phyloP scores from a whole-genome alignment of 2,888 invertebrate genomes.

The Eupithecia insigniata region DNA sequence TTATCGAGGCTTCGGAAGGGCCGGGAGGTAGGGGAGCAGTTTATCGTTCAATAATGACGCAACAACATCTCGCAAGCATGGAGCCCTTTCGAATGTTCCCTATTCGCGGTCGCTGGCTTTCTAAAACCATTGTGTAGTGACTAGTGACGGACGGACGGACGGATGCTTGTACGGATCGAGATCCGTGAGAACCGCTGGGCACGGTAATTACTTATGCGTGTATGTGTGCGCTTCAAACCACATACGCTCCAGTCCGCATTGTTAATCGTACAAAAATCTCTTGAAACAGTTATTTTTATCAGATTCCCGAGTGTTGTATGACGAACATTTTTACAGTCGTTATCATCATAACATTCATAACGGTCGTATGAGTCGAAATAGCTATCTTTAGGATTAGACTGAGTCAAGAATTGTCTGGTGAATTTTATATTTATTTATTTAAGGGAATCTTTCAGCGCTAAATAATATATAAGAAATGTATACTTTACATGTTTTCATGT shows the following conservation, averaged over 20 bases:
- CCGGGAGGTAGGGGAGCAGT: slow-evolving; percentile 52
- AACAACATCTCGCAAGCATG: slow-evolving; percentile 74
- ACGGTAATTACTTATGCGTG: slow-evolving; percentile 60
- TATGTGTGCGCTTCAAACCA: slow-evolving; percentile 45
- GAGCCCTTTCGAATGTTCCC: slow-evolving; percentile 78
- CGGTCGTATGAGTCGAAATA: slow-evolving; percentile 9
- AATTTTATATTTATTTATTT: neutral
- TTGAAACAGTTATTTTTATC: slow-evolving; percentile 34
- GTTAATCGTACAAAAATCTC: slow-evolving; percentile 26
- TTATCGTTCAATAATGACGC: slow-evolving; percentile 74
- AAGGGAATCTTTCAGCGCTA: neutral
- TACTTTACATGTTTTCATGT: no score
- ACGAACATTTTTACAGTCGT: slow-evolving; percentile 14
- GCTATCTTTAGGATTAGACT: slow-evolving; percentile 16
- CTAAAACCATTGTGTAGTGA: slow-evolving; percentile 76
- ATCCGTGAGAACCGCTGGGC: slow-evolving; percentile 73
- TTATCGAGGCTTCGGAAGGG: slow-evolving; percentile 48
- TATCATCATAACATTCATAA: slow-evolving; percentile 16
- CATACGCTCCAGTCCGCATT: slow-evolving; percentile 23
- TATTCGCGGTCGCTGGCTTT: slow-evolving; percentile 81
- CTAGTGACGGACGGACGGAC: slow-evolving; percentile 55
- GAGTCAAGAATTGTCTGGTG: neutral
- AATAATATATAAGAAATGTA: no score
- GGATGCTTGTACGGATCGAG: slow-evolving; percentile 68
- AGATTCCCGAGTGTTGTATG: slow-evolving; percentile 18